phyloP scores from a whole-genome alignment of 2,888 invertebrate genomes.

The Spilarctia lutea region DNA sequence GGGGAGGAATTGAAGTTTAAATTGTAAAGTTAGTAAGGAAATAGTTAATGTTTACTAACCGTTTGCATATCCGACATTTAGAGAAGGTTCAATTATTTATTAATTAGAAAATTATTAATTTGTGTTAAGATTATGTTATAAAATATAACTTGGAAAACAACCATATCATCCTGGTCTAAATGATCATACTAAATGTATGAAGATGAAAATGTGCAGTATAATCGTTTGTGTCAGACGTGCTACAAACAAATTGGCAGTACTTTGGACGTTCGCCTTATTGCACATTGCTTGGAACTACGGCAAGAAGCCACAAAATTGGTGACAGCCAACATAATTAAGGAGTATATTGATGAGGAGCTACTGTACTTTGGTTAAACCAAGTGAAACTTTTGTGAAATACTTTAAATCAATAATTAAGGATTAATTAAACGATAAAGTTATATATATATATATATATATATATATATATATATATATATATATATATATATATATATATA shows the following conservation, averaged over 20 bases:
- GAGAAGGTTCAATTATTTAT: neutral
- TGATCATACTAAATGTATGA: constrained; percentile 41
- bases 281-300: constrained; percentile 46
- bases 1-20: neutral
- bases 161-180: too few species aligned
- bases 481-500: too few species aligned
- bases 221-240: constrained; percentile 44
- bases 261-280: constrained; percentile 39
- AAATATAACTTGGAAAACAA: constrained; percentile 31
- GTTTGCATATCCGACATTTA: neutral
- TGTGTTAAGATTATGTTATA: neutral
- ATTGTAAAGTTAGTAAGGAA: neutral
- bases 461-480: too few species aligned
- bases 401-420: neutral
- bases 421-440: too few species aligned
- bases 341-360: constrained; percentile 38
- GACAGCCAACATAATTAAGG: constrained; percentile 32
- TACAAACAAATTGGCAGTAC: constrained; percentile 43
- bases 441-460: too few species aligned
- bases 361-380: neutral
- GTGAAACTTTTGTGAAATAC: neutral
- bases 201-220: constrained; percentile 39
- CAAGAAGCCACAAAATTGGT: constrained; percentile 20
- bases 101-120: neutral
- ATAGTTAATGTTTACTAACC: neutral